phyloP scores from a whole-genome alignment of 2,797 vertebrate genomes.

The Sarcoramphus papa region DNA sequence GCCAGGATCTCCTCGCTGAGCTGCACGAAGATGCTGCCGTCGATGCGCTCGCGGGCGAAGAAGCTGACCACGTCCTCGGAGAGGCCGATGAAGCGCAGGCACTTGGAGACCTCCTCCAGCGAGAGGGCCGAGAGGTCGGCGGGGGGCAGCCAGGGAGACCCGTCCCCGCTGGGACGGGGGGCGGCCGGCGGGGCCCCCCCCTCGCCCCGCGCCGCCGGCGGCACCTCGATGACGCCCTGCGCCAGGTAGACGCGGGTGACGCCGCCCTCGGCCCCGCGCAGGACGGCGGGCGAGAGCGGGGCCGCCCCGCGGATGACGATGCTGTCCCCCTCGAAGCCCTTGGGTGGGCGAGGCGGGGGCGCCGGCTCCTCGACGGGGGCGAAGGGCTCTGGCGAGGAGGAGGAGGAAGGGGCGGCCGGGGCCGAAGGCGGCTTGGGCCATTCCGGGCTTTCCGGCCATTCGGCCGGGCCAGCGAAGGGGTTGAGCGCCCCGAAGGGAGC shows the following conservation, averaged over 20 bases:
- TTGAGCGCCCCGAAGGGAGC: slow-evolving; percentile 91
- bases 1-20: slow-evolving; percentile 95
- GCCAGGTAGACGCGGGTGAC: slow-evolving; percentile 71
- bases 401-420: slow-evolving; percentile 71
- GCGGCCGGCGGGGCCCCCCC: neutral
- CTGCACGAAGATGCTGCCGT: slow-evolving; percentile 95
- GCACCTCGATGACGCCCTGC: slow-evolving; percentile 74
- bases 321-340: slow-evolving; percentile 72
- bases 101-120: slow-evolving; percentile 92
- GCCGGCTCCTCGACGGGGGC: slow-evolving; percentile 25
- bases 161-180: slow-evolving; percentile 54
- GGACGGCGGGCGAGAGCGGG: slow-evolving; percentile 58
- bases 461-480: slow-evolving; percentile 82
- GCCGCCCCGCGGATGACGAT: slow-evolving; percentile 57
- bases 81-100: slow-evolving; percentile 94
- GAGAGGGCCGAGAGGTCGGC: slow-evolving; percentile 89
- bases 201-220: neutral
- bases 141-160: slow-evolving; percentile 85
- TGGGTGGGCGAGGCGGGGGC: slow-evolving; percentile 59
- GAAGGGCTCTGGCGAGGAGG: slow-evolving; percentile 59
- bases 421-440: slow-evolving; percentile 61
- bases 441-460: slow-evolving; percentile 70
- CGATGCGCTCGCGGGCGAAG: slow-evolving; percentile 92
- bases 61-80: slow-evolving; percentile 90
- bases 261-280: slow-evolving; percentile 82